Percentiles rank a stretch among this genome's conserved stretches.
Conservation (phyloP, 1,140 invertebrate genomes). For the Aricia agestis region DNA sequence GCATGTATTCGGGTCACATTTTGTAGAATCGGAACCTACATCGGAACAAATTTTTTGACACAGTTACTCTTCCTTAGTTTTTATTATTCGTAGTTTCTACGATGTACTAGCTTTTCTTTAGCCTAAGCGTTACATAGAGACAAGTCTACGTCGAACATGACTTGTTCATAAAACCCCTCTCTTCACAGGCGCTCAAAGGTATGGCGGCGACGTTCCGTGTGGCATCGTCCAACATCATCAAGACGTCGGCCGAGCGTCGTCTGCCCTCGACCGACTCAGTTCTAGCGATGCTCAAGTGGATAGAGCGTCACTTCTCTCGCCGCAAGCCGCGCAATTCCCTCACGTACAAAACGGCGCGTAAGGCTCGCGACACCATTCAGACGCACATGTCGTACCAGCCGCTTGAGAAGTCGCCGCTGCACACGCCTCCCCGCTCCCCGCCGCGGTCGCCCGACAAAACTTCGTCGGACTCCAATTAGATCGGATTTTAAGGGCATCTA, state of each 20-base stretch:
- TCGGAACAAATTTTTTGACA: too few species aligned
- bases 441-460: conserved; percentile 50
- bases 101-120: too few species aligned
- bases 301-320: conserved; percentile 87
- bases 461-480: conserved; percentile 47
- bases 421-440: conserved; percentile 51
- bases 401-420: conserved; percentile 38
- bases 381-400: conserved; percentile 27
- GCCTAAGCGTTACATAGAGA: too few species aligned
- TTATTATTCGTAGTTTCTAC: too few species aligned
- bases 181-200: conserved; percentile 84
- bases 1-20: too few species aligned
- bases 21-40: too few species aligned
- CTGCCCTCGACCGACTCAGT: conserved; percentile 92
- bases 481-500: not conserved
- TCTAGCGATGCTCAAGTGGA: conserved; percentile 92
- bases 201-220: conserved; percentile 95
- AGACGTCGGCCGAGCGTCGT: conserved; percentile 89
- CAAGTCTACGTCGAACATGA: not conserved
- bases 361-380: conserved; percentile 78
- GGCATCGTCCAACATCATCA: conserved; percentile 88
- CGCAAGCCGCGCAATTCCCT: conserved; percentile 81
- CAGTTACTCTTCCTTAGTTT: too few species aligned
- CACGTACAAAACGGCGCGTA: conserved; percentile 77
- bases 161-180: not conserved